Evolutionary conservation across 2,113 vertebrate genomes (phyloP), one percentile per base, ranked within the genome.

Genomic region (Hyla sarda): DNA sequence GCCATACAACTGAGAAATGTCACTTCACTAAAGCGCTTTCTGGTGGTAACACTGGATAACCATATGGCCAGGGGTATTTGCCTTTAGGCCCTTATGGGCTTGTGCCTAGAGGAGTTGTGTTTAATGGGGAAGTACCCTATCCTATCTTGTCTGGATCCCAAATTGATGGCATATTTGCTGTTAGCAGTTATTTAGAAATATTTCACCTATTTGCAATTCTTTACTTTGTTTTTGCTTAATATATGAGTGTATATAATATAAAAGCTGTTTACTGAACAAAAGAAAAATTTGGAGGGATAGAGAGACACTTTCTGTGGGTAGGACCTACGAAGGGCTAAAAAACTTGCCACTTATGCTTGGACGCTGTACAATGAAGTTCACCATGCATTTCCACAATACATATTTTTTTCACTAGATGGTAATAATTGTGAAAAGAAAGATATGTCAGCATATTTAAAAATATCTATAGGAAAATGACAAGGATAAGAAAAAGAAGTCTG

Each of bases 391-490:
- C 5, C 41, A 1, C 78, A 91, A 95, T 93, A 90, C 87, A 94
- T 89, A 37, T 92, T 88, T 89, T 91, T 92, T 93, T 91, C 92
- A n/a, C 89, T 78, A 69, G 34, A 86, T 9, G n/a, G 83, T 88
- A 88, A 83, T 85, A 85, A 69, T 87, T 91, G 79, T 89, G 87
- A 41, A 82, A 45, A 0, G 76, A 54, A 62, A 86, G 56, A 82
- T 88, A 86, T 71, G 86, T 86, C 88, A 90, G 89, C 86, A 87
- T 85, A 84, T 76, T 41, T 88, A 34, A 87, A 78, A 88, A 82
- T 89, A 90, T 13, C 65, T 71, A 58, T 60, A 54, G 48, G 77
- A 73, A 80, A 81, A 79, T 86, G 50, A 72, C 65, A 86, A 83
- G 60, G 60, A 71, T 19, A 84, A n/a, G 89, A 65, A 79, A 85